These are phyloP conservation scores for Oxyura jamaicensis DNA, from an alignment of 2,113 vertebrate genomes.

Conservation along the genomic window DNA sequence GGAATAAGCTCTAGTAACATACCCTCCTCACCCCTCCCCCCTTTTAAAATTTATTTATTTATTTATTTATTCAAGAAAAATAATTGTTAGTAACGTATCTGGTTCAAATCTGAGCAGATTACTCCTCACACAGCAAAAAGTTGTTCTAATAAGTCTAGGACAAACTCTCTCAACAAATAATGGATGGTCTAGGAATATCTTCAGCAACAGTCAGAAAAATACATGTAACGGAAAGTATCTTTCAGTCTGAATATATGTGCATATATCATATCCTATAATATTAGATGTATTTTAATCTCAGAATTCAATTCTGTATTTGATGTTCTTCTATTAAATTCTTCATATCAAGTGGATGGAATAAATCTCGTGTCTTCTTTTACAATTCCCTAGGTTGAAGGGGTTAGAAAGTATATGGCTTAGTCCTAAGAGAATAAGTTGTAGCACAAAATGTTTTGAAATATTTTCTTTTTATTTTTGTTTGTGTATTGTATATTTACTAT, in stretches of 20 bases:
- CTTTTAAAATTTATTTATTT: too few relatives aligned
- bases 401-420: background rate
- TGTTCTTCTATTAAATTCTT: background rate
- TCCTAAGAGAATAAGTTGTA: background rate
- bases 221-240: background rate
- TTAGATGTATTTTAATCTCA: conserved; percentile 19
- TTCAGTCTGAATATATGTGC: background rate
- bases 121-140: background rate
- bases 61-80: background rate
- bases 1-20: background rate
- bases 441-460: background rate
- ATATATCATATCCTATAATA: background rate
- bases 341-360: background rate
- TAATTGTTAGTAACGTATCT: background rate
- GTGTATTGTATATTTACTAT: background rate
- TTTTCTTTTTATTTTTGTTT: background rate
- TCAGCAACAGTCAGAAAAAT: conserved; percentile 24
- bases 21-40: background rate
- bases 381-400: background rate
- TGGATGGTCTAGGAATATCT: background rate
- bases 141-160: background rate
- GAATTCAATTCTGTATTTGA: conserved; percentile 1
- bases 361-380: background rate
- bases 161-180: background rate
- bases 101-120: background rate